phyloP scores from a whole-genome alignment of 2,797 vertebrate genomes.

The Falco peregrinus region DNA sequence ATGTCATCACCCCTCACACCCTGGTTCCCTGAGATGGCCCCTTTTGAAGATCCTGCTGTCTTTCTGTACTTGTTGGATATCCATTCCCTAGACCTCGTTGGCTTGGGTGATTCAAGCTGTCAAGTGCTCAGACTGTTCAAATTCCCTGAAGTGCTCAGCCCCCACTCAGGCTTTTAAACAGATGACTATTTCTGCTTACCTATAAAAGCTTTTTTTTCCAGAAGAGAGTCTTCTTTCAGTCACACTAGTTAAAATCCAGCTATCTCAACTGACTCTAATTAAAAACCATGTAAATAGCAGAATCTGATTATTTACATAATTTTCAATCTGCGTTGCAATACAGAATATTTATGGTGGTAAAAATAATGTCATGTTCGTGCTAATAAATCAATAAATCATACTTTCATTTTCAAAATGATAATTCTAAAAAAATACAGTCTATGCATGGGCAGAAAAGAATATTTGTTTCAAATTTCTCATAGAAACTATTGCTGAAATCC shows the following conservation, averaged over 20 bases:
- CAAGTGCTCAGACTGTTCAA: neutral
- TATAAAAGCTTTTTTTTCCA: neutral
- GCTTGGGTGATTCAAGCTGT: neutral
- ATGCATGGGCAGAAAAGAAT: neutral
- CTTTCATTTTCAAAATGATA: neutral
- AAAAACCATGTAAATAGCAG: neutral
- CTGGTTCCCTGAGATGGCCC: neutral
- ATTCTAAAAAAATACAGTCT: neutral
- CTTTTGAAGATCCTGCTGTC: neutral
- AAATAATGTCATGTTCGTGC: neutral
- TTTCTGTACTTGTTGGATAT: neutral
- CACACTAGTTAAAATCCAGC: neutral
- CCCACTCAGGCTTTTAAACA: neutral
- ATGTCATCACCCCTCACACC: neutral
- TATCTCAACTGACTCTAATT: neutral
- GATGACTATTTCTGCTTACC: neutral
- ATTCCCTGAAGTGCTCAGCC: neutral
- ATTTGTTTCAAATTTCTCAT: neutral
- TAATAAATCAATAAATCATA: neutral
- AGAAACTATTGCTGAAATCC: neutral
- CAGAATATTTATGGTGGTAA: neutral
- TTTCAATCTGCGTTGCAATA: neutral
- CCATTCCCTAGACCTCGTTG: neutral
- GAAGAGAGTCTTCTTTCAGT: neutral
- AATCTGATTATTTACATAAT: neutral